phyloP scores from a whole-genome alignment of 2,888 invertebrate genomes.

The Prosopocoilus inquinatus region DNA sequence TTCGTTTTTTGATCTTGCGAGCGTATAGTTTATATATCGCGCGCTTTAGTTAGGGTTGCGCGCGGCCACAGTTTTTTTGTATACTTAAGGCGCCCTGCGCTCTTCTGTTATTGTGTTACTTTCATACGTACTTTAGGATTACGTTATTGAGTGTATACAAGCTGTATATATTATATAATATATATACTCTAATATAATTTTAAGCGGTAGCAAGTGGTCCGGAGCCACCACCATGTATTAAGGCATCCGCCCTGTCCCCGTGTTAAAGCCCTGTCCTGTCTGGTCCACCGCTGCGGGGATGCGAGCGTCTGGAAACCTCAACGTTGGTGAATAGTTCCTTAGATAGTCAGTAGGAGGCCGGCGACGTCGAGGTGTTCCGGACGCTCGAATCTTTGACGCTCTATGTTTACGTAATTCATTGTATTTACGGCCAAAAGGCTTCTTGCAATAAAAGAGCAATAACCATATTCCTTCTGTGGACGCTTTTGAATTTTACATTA shows the following conservation, averaged over 20 bases:
- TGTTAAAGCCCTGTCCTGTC: constrained; percentile 48
- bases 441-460: constrained; percentile 58
- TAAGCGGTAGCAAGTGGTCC: constrained; percentile 49
- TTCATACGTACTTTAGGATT: constrained; percentile 47
- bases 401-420: constrained; percentile 61
- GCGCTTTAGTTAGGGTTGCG: constrained; percentile 28
- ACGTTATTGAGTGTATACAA: constrained; percentile 51
- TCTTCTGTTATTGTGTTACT: constrained; percentile 42
- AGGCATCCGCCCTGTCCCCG: constrained; percentile 48
- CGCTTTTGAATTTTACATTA: constrained; percentile 54
- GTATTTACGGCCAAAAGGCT: constrained; percentile 63
- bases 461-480: constrained; percentile 56
- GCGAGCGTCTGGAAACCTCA: constrained; percentile 40
- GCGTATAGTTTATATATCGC: constrained; percentile 30
- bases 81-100: constrained; percentile 44
- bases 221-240: constrained; percentile 49
- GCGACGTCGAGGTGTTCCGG: constrained; percentile 32
- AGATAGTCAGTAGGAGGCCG: neutral
- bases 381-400: constrained; percentile 53
- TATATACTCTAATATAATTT: constrained; percentile 48
- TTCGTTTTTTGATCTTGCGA: constrained; percentile 37
- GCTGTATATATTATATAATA: constrained; percentile 51
- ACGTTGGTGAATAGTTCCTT: constrained; percentile 34
- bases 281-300: constrained; percentile 28
- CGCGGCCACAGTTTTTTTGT: constrained; percentile 40